Percentiles rank a stretch among this genome's conserved stretches.
phyloP scores from a whole-genome alignment of 2,113 vertebrate species.

The Polypterus bichir region DNA sequence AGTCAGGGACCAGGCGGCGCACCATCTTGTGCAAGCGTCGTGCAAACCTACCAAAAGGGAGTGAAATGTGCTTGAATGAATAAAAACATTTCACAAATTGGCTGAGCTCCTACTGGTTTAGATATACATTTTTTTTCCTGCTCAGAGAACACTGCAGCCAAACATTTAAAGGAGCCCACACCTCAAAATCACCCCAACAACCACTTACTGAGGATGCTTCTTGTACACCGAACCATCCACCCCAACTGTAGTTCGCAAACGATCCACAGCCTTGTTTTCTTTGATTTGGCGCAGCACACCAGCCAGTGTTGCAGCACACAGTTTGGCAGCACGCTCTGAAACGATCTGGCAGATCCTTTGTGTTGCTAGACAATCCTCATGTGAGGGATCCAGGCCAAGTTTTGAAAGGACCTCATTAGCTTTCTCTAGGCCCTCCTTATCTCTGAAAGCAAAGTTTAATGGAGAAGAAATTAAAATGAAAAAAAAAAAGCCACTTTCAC shows the following conservation, averaged over 20 bases:
- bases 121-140: no score
- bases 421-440: conserved; percentile 66
- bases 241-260: conserved; percentile 70
- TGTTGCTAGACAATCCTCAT: conserved; percentile 70
- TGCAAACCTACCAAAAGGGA: conserved; percentile 56
- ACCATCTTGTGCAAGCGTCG: conserved; percentile 79
- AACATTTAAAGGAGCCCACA: no score
- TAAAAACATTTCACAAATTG: no score
- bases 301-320: conserved; percentile 70
- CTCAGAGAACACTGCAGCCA: no score
- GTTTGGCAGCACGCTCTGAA: conserved; percentile 73
- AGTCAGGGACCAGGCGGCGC: conserved; percentile 73
- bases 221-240: conserved; percentile 92
- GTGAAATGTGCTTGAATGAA: no score
- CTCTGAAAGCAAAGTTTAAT: conserved; percentile 37
- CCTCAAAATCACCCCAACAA: background rate
- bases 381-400: conserved; percentile 62
- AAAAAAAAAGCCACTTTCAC: no score
- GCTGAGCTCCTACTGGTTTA: no score
- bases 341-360: conserved; percentile 81
- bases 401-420: conserved; percentile 56
- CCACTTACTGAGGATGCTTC: conserved; percentile 81
- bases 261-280: conserved; percentile 77
- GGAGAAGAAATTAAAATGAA: no score
- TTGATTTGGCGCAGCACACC: conserved; percentile 77